Percentiles rank a stretch among this genome's conserved stretches.
Evolutionary conservation across 2,113 vertebrate genomes (phyloP).

Genomic region (Poicephalus gulielmi): DNA sequence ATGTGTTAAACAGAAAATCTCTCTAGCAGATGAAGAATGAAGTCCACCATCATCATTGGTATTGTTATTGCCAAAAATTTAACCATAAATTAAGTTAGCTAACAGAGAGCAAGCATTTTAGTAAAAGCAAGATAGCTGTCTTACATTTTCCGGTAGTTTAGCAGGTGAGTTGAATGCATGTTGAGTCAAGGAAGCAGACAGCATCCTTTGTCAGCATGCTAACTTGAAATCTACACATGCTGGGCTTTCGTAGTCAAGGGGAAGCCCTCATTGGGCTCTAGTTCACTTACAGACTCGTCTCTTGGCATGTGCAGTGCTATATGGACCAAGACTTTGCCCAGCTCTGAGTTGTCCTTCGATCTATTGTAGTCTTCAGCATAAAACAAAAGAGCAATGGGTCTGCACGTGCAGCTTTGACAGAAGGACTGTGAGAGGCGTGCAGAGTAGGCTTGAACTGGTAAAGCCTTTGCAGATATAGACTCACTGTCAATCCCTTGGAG

Average conservation of each 20-base stretch:
- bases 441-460: not conserved
- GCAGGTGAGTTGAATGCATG: not conserved
- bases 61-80: not conserved
- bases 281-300: not conserved
- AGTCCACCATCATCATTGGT: accelerated
- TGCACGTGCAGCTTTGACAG: not conserved
- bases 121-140: not conserved
- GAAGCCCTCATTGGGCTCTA: not conserved
- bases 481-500: not conserved
- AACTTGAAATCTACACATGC: not conserved
- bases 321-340: not conserved
- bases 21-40: not conserved
- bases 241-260: not conserved
- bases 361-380: not conserved
- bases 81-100: not conserved
- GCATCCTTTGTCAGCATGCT: not conserved
- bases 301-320: not conserved
- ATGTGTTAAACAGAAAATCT: conserved; percentile 38
- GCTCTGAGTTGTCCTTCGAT: not conserved
- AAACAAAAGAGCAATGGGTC: not conserved
- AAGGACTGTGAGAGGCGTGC: no score
- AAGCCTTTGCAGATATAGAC: not conserved
- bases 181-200: not conserved
- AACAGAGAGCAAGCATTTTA: not conserved
- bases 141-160: not conserved